These are phyloP conservation scores for Hydractinia symbiolongicarpus DNA, from an alignment of 30 jellyfish, hydroid and myxozoan genomes.

Conservation along the genomic window DNA sequence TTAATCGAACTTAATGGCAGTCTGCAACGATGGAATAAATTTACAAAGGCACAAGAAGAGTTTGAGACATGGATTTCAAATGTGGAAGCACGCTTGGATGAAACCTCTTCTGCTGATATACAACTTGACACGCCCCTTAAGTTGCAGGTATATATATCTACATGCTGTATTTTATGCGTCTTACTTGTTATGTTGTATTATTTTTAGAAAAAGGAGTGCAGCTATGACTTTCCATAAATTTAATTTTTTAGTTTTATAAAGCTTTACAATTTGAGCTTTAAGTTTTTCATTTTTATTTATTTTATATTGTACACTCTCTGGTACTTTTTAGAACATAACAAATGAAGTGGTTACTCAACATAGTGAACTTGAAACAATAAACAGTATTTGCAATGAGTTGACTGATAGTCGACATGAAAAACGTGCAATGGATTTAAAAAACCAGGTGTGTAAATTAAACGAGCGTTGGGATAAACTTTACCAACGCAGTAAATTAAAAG, in stretches of 20 bases:
- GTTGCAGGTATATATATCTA: constrained; percentile 40
- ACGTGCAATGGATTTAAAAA: constrained; percentile 54
- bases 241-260: no score
- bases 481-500: constrained; percentile 54
- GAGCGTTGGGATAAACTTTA: constrained; percentile 75
- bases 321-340: constrained; percentile 1
- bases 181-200: no score
- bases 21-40: constrained; percentile 48
- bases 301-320: neutral
- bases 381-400: neutral
- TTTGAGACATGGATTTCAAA: constrained; percentile 52
- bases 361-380: neutral
- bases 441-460: constrained; percentile 41
- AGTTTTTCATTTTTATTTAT: no score
- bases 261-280: no score
- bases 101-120: constrained; percentile 26
- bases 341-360: constrained; percentile 12
- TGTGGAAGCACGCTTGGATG: constrained; percentile 18
- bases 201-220: no score
- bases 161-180: neutral
- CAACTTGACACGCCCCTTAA: constrained; percentile 56
- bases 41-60: constrained; percentile 24
- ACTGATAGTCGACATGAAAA: constrained; percentile 37
- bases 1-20: constrained; percentile 34
- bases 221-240: no score